Conservation (phyloP, 30 jellyfish, hydroid and myxozoan genomes). For the Euphysa ruthae region DNA sequence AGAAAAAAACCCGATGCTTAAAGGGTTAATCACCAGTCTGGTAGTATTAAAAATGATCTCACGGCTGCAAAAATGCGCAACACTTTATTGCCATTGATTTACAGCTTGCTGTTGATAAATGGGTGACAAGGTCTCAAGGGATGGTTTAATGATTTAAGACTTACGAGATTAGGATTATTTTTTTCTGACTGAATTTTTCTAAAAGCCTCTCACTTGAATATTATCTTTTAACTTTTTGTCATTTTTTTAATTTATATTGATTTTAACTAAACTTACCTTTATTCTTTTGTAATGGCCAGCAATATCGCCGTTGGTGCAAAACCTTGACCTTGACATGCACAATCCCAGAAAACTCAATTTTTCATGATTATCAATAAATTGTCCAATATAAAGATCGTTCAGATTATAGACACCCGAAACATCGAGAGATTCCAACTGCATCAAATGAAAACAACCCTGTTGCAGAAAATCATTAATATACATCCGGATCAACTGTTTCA, state of each 20-base stretch:
- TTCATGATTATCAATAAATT: conserved; percentile 41
- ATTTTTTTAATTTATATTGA: neutral
- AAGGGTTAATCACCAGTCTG: too few relatives aligned
- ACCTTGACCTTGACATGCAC: conserved; percentile 46
- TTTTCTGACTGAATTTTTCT: too few relatives aligned
- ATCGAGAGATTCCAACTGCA: conserved; percentile 51
- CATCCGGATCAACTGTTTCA: neutral
- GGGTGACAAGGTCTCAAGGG: too few relatives aligned
- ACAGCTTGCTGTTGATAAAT: too few relatives aligned
- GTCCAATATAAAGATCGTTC: conserved; percentile 25
- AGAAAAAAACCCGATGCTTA: too few relatives aligned
- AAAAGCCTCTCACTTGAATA: too few relatives aligned
- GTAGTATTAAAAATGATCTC: too few relatives aligned
- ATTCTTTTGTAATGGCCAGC: conserved; percentile 24
- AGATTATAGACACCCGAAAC: conserved; percentile 55
- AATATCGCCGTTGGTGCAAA: conserved; percentile 29
- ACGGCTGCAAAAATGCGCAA: too few relatives aligned
- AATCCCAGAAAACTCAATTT: conserved; percentile 53
- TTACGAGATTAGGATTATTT: too few relatives aligned
- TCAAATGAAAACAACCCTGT: conserved; percentile 9
- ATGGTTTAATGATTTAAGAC: too few relatives aligned
- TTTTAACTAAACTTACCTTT: conserved; percentile 14
- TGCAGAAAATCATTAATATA: conserved; percentile 9
- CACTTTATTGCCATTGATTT: too few relatives aligned
- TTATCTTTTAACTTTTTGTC: too few relatives aligned